Evolutionary conservation across 2,797 vertebrate species (phyloP).

Genomic region (Philypnodon macrostomus): DNA sequence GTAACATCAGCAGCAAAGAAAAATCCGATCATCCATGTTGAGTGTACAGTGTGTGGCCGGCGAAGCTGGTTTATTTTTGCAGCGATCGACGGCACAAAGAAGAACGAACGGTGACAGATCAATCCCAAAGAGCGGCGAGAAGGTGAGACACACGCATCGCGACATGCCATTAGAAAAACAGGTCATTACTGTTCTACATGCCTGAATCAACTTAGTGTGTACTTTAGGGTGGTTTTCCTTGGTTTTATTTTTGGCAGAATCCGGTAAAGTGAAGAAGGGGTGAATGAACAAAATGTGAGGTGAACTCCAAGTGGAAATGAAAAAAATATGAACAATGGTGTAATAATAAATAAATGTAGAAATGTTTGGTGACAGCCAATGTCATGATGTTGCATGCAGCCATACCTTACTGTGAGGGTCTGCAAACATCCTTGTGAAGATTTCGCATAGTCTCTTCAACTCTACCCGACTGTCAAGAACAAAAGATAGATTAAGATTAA

Average conservation of each 20-base stretch:
- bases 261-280: constrained; percentile 74
- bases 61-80: no score
- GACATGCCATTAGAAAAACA: constrained; percentile 75
- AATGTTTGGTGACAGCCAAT: constrained; percentile 16
- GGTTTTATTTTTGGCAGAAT: constrained; percentile 74
- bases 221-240: background rate
- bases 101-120: constrained; percentile 43
- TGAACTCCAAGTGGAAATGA: constrained; percentile 51
- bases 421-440: constrained; percentile 98
- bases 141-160: constrained; percentile 55
- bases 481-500: constrained; percentile 6
- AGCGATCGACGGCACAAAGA: constrained; percentile 22
- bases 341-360: constrained; percentile 17
- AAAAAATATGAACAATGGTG: no score
- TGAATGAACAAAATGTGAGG: constrained; percentile 49
- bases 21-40: no score
- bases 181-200: constrained; percentile 63
- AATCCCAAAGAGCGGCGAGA: constrained; percentile 48
- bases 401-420: constrained; percentile 98
- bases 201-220: constrained; percentile 40
- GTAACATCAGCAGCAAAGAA: no score
- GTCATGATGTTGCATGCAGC: constrained; percentile 53
- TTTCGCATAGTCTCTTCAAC: constrained; percentile 96
- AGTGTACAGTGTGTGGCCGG: no score
- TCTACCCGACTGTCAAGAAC: constrained; percentile 88